phyloP scores from a whole-genome alignment of 1,140 invertebrate genomes.

The Elysia chlorotica region DNA sequence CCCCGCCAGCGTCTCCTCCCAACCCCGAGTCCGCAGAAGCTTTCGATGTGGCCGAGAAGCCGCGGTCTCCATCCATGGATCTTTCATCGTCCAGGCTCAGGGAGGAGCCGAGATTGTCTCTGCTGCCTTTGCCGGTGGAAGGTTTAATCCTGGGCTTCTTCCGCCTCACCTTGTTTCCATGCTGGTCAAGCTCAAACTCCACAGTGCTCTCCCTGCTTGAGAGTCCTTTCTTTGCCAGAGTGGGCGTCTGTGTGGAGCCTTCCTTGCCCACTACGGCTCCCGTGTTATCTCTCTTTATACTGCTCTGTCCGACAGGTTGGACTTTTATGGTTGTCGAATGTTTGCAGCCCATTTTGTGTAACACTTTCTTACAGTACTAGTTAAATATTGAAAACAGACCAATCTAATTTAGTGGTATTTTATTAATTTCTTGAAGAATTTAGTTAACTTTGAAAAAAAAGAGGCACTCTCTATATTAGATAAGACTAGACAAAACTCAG shows the following conservation, averaged over 20 bases:
- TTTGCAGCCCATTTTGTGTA: slow-evolving; percentile 37
- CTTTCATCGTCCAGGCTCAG: slow-evolving; percentile 31
- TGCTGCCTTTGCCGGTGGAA: slow-evolving; percentile 18
- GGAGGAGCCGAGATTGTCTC: slow-evolving; percentile 28
- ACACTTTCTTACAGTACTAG: too few relatives aligned
- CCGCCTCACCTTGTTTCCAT: slow-evolving; percentile 24
- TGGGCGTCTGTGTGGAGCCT: slow-evolving; percentile 13
- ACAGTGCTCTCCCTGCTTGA: not conserved
- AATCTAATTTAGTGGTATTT: too few relatives aligned
- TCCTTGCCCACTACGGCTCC: slow-evolving; percentile 3
- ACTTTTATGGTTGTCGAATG: slow-evolving; percentile 31
- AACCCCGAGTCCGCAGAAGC: slow-evolving; percentile 50
- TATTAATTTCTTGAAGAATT: too few relatives aligned
- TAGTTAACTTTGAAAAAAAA: too few relatives aligned
- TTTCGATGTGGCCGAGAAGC: slow-evolving; percentile 47
- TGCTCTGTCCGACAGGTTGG: slow-evolving; percentile 27
- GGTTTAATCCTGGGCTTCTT: slow-evolving; percentile 23
- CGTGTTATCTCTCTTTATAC: slow-evolving; percentile 25
- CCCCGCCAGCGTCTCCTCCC: slow-evolving; percentile 42
- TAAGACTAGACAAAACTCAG: too few relatives aligned
- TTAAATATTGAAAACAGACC: too few relatives aligned
- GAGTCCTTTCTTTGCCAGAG: not conserved
- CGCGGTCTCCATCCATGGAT: slow-evolving; percentile 34
- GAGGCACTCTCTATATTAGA: too few relatives aligned
- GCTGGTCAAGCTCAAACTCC: slow-evolving; percentile 27